Conservation (phyloP, 2,113 vertebrate genomes). For the Engraulis encrasicolus region DNA sequence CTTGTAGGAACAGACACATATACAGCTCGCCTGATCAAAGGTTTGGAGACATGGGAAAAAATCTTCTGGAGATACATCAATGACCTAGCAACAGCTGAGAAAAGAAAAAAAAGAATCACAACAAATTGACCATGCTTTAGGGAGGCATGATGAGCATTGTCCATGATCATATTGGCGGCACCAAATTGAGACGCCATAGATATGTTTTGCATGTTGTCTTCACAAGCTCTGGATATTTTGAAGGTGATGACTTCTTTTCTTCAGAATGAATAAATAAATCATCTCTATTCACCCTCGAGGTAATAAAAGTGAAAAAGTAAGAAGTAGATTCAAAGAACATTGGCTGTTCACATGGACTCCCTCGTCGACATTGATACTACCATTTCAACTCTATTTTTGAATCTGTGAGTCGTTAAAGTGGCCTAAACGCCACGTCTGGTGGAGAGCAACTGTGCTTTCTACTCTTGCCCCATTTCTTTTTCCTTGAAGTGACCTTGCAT, state of each 20-base stretch:
- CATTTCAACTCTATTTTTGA: too few species aligned
- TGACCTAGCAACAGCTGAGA: background rate
- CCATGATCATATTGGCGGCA: background rate
- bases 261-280: too few species aligned
- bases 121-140: conserved; percentile 3
- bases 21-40: background rate
- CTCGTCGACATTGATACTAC: too few species aligned
- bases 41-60: background rate
- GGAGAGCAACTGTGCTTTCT: too few species aligned
- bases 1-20: background rate
- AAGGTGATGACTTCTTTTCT: background rate
- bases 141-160: background rate
- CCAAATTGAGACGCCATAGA: background rate
- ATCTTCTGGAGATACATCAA: background rate
- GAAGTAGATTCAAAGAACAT: background rate
- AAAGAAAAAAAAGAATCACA: background rate
- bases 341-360: too few species aligned
- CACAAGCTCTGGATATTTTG: background rate
- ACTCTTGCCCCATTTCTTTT: too few species aligned
- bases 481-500: background rate
- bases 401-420: too few species aligned
- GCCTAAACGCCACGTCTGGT: too few species aligned
- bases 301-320: background rate
- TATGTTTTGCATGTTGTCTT: background rate
- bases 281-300: too few species aligned